phyloP scores from a whole-genome alignment of 1,140 invertebrate species.

The Metaphire vulgaris region DNA sequence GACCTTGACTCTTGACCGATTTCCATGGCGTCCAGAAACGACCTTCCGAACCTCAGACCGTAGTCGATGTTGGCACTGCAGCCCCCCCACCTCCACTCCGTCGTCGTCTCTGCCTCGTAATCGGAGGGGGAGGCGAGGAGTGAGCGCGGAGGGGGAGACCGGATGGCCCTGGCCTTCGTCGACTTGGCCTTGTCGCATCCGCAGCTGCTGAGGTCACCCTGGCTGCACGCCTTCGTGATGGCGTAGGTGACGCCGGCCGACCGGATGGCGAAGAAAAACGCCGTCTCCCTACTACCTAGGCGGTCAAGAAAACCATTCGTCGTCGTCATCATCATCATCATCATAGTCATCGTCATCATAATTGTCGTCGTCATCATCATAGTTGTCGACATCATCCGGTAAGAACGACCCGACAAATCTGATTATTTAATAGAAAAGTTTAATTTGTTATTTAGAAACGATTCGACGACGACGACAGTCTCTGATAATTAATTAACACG shows the following conservation, averaged over 20 bases:
- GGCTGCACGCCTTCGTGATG: conserved; percentile 80
- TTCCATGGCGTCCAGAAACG: conserved; percentile 84
- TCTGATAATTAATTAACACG: too few species aligned
- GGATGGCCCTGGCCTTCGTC: conserved; percentile 57
- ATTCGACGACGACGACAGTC: too few species aligned
- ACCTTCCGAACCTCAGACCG: conserved; percentile 85
- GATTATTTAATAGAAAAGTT: too few species aligned
- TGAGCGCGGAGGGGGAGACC: background rate
- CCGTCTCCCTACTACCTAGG: conserved; percentile 59
- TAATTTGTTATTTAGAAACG: too few species aligned
- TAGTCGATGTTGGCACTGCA: conserved; percentile 92
- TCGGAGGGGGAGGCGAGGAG: background rate
- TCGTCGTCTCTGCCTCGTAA: background rate
- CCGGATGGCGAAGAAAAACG: conserved; percentile 82
- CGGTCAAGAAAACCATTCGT: too few species aligned
- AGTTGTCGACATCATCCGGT: too few species aligned
- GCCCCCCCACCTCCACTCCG: conserved; percentile 49
- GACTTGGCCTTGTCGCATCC: conserved; percentile 64
- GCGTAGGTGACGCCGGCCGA: conserved; percentile 82
- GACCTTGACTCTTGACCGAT: conserved; percentile 63
- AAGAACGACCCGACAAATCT: too few species aligned
- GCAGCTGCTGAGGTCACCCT: conserved; percentile 78
- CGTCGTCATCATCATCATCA: too few species aligned
- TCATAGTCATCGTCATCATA: too few species aligned
- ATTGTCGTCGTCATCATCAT: too few species aligned